Conservation (phyloP, 2,888 invertebrate species). For the Ochropacha duplaris region DNA sequence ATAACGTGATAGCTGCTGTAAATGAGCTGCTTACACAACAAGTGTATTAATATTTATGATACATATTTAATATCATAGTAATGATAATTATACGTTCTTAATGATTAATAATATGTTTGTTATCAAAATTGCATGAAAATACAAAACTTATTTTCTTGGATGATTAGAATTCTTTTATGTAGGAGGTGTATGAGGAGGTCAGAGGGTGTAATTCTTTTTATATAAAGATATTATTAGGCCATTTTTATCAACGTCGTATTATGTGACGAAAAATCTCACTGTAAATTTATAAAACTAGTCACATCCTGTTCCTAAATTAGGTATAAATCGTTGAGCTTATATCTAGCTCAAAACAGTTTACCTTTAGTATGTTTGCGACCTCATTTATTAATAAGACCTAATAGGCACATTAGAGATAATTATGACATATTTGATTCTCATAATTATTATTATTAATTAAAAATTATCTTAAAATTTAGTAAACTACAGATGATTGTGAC, state of each 20-base stretch:
- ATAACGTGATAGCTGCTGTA: slow-evolving; percentile 11
- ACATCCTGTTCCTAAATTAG: not conserved
- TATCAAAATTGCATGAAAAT: not conserved
- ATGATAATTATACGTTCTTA: not conserved
- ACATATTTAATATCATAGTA: too few relatives aligned
- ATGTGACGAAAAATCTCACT: too few relatives aligned
- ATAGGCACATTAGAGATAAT: not conserved
- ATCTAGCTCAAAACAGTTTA: not conserved
- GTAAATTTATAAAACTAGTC: not conserved
- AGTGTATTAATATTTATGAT: not conserved
- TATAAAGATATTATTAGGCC: not conserved
- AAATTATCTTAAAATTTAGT: slow-evolving; percentile 60
- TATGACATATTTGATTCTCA: too few relatives aligned
- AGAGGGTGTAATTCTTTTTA: too few relatives aligned
- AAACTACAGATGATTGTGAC: slow-evolving; percentile 80
- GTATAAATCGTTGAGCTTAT: not conserved
- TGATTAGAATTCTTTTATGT: not conserved
- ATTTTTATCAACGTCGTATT: too few relatives aligned
- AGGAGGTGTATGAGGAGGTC: too few relatives aligned
- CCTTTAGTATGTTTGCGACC: not conserved
- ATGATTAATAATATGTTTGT: not conserved
- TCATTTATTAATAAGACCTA: not conserved
- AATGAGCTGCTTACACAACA: not conserved
- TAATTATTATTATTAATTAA: too few relatives aligned
- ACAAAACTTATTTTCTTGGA: not conserved